A percentile compares a stretch with the other conserved stretches of the same genome.
These are phyloP conservation scores for Phycodurus eques DNA, from an alignment of 2,113 vertebrate genomes.

Conservation along the genomic window DNA sequence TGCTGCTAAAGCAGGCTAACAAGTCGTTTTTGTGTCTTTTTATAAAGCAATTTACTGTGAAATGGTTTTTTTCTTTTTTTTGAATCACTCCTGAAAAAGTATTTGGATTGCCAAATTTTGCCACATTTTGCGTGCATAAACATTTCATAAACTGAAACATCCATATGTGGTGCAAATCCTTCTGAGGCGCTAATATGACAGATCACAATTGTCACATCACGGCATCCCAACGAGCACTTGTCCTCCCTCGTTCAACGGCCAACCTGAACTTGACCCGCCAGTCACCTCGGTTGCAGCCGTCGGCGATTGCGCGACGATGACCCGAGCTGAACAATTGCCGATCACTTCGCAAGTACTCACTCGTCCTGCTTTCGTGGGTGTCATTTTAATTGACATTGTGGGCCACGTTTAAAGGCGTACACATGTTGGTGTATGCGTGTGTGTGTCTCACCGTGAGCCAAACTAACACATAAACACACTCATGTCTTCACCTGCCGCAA, in stretches of 20 bases:
- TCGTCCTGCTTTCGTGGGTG: constrained; percentile 51
- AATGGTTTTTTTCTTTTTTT: too few species aligned
- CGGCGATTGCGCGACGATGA: constrained; percentile 35
- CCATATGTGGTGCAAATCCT: too few species aligned
- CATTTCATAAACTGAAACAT: too few species aligned
- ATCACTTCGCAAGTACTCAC: constrained; percentile 52
- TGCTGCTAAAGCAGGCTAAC: too few species aligned
- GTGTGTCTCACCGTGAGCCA: constrained; percentile 42
- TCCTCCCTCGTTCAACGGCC: constrained; percentile 6
- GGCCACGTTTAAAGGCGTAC: constrained; percentile 25
- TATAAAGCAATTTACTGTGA: too few species aligned
- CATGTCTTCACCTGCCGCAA: constrained; percentile 76
- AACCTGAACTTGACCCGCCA: constrained; percentile 60
- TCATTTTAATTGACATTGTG: constrained; percentile 58
- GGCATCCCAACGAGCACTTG: constrained; percentile 21
- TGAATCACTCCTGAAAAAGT: too few species aligned
- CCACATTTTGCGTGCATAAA: too few species aligned
- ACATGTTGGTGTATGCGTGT: constrained; percentile 23
- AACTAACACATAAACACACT: constrained; percentile 47
- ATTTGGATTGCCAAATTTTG: too few species aligned
- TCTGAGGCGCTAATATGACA: neutral
- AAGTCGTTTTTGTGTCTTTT: too few species aligned
- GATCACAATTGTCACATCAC: constrained; percentile 16
- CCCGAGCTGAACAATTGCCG: constrained; percentile 40
- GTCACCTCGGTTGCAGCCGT: constrained; percentile 35